Evolutionary conservation across 2,113 vertebrate genomes (phyloP).

Genomic region (Clarias macrocephalus): DNA sequence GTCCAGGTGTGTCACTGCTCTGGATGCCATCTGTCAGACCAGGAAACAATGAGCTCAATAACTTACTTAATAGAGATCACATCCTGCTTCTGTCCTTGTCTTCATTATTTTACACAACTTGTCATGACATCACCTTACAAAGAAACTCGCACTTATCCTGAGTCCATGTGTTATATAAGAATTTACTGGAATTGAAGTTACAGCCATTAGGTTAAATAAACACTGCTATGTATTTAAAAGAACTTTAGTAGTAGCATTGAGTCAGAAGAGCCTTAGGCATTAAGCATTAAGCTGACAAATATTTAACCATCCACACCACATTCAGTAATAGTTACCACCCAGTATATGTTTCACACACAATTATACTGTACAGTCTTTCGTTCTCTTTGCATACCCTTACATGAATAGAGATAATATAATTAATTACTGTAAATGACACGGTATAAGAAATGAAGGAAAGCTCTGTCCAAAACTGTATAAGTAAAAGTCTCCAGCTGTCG

Average conservation of each 20-base stretch:
- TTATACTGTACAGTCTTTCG: not conserved
- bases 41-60: conserved; percentile 28
- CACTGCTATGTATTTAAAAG: not conserved
- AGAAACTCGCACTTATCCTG: not conserved
- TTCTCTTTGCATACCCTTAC: not conserved
- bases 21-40: conserved; percentile 54
- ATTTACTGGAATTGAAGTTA: not conserved
- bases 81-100: conserved; percentile 31
- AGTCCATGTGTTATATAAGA: not conserved
- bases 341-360: not conserved
- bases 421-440: not conserved
- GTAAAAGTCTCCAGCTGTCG: not conserved
- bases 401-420: not conserved
- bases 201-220: not conserved
- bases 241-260: not conserved
- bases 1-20: conserved; percentile 27
- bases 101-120: not conserved
- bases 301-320: not conserved
- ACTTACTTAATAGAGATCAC: conserved; percentile 19
- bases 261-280: not conserved
- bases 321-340: not conserved
- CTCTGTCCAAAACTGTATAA: not conserved
- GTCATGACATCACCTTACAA: not conserved
- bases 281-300: not conserved
- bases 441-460: not conserved